Evolutionary conservation across 2,888 invertebrate genomes (phyloP).

Genomic region (Neoascia interrupta): DNA sequence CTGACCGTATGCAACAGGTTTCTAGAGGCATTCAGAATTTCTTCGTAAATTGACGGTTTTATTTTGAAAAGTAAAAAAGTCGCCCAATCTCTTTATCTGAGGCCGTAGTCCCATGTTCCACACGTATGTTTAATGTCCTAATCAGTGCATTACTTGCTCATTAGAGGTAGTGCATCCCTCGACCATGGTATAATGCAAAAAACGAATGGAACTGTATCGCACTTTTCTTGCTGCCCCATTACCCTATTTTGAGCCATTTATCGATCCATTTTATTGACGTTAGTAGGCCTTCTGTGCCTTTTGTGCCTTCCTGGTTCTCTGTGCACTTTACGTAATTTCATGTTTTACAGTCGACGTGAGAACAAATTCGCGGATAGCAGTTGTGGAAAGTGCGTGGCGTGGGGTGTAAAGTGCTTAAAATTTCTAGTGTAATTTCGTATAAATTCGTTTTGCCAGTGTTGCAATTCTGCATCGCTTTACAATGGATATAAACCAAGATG

Average conservation of each 20-base stretch:
- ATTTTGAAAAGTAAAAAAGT: not conserved
- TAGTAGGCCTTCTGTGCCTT: constrained; percentile 58
- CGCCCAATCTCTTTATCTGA: not conserved
- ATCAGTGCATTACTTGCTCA: not conserved
- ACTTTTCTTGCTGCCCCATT: constrained; percentile 6
- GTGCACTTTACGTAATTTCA: constrained; percentile 59
- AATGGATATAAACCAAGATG: too few relatives aligned
- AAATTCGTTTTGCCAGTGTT: too few relatives aligned
- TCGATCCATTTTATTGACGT: constrained; percentile 57
- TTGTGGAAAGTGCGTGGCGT: too few relatives aligned
- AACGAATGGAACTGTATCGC: not conserved
- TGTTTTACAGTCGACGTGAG: constrained; percentile 7
- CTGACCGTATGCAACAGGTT: constrained; percentile 57
- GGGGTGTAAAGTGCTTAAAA: too few relatives aligned
- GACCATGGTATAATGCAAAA: not conserved
- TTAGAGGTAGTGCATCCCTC: too few relatives aligned
- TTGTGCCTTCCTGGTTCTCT: constrained; percentile 37
- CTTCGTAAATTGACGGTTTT: constrained; percentile 16
- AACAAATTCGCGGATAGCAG: too few relatives aligned
- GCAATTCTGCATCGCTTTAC: too few relatives aligned
- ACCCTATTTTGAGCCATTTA: constrained; percentile 44
- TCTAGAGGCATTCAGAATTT: not conserved
- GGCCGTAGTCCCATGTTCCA: too few relatives aligned
- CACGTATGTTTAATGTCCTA: too few relatives aligned
- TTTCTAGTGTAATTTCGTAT: too few relatives aligned